A percentile compares a stretch with the other conserved stretches of the same genome.
Evolutionary conservation across 2,797 vertebrate species (phyloP).

Genomic region (Mionectes olivaceus): DNA sequence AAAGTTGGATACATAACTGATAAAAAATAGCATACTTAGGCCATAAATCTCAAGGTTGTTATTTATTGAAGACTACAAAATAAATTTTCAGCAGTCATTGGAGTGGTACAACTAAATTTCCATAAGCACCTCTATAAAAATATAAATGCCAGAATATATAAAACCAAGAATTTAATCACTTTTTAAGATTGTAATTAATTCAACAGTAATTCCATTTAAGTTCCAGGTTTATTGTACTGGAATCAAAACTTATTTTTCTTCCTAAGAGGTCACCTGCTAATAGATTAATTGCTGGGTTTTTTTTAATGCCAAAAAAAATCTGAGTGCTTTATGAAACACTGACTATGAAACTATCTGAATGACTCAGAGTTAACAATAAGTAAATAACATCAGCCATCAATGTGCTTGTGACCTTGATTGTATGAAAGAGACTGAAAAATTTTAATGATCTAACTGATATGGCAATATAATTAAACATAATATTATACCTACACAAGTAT

Average conservation of each 20-base stretch:
- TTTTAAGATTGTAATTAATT: slow-evolving; percentile 9
- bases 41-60: slow-evolving; percentile 24
- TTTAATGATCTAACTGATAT: not conserved
- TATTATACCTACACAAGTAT: not conserved
- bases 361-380: not conserved
- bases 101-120: not conserved
- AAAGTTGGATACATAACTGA: not conserved
- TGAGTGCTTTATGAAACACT: not conserved
- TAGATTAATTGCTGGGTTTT: not conserved
- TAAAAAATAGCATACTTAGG: not conserved
- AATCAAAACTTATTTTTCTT: not conserved
- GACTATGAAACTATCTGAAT: not conserved
- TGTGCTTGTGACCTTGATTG: not conserved
- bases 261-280: not conserved
- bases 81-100: slow-evolving; percentile 33
- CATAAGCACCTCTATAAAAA: not conserved
- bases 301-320: not conserved
- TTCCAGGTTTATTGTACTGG: not conserved
- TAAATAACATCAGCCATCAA: not conserved
- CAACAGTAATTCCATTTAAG: not conserved
- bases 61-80: slow-evolving; percentile 49
- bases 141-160: not conserved
- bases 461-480: not conserved
- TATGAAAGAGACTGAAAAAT: not conserved
- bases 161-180: not conserved